Base-by-base conservation (phyloP, 2,113 vertebrate species). In the Hyperoodon ampullatus region DNA sequence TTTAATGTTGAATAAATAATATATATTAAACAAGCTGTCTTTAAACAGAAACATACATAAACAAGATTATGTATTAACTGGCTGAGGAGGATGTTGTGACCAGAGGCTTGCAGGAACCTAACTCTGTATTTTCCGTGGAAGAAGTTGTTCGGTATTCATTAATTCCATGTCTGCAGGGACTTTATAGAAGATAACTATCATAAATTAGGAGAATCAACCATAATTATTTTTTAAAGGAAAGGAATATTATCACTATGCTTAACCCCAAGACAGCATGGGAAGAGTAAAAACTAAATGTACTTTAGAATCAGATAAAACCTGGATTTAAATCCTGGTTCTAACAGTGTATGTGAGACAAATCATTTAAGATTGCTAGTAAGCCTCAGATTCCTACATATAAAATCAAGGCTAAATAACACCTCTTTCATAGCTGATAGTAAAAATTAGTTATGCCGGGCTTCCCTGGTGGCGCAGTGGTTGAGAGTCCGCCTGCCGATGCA, bases 201-300 rank as follows among this genome's bases (percentile, higher is more conserved):
- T 60, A 93, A 65, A 65, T 70, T n/a, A 78, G 18, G 10, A 86
- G n/a, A 87, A 47, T 58, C 6, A 60, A 58, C 35, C 44, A 1
- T 74, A 70, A 93, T 65, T 71, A 44, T 44, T 85, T 75, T 42
- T 42, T 47, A 65, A 66, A 70, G 21, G 33, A 78, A 93, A 77
- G 42, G 6, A 95, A 55, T 68, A 55, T 35, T 60, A 81, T 28
- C 18, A 83, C 11, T 33, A 95, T 47, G 16, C 18, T 93, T 72
- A 87, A 72, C 5, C 39, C 7, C 33, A 93, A 95, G 53, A 71
- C 4, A 82, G 35, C 44, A 88, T 16, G 42, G 30, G 35, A 90
- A 95, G 53, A 87, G n/a, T 65, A 33, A 88, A 95, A 92, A 88
- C 24, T 93, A 84, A 93, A 93, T 91, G 19, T 90, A 21, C 77